Evolutionary conservation across 2,113 vertebrate species (phyloP).

Genomic region (Cacatua alba): DNA sequence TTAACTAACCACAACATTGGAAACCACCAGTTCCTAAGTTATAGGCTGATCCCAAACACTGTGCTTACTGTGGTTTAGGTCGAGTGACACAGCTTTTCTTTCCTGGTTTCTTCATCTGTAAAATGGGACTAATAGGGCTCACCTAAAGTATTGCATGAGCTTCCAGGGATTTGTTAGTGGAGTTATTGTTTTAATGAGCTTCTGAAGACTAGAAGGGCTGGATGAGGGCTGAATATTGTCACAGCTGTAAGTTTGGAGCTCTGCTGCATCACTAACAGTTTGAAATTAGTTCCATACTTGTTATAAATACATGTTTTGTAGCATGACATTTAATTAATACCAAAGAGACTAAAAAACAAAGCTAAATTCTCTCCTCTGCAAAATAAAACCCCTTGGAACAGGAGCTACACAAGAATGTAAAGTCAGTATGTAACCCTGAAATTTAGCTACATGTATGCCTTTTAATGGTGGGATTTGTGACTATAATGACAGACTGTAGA

Average conservation of each 20-base stretch:
- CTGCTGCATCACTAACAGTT: neutral
- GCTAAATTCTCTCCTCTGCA: neutral
- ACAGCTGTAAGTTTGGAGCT: neutral
- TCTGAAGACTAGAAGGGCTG: neutral
- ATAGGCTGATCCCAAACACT: neutral
- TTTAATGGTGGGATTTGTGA: neutral
- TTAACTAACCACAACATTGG: constrained; percentile 28
- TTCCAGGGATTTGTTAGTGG: neutral
- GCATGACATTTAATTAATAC: neutral
- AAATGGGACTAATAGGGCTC: neutral
- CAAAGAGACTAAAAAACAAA: neutral
- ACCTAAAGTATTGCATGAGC: neutral
- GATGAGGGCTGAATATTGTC: neutral
- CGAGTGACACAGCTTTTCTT: neutral
- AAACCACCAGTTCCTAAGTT: neutral
- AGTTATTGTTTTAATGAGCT: neutral
- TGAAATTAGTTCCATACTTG: neutral
- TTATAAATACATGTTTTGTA: neutral
- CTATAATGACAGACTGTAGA: neutral
- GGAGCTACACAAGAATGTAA: neutral
- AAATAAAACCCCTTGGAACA: neutral
- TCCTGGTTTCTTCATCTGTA: neutral
- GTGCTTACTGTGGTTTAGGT: neutral
- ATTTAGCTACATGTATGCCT: neutral
- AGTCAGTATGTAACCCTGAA: neutral